A percentile compares a stretch with the other conserved stretches of the same genome.
These are phyloP conservation scores for Pungitius pungitius DNA, from an alignment of 2,113 vertebrate genomes.

Conservation along the genomic window DNA sequence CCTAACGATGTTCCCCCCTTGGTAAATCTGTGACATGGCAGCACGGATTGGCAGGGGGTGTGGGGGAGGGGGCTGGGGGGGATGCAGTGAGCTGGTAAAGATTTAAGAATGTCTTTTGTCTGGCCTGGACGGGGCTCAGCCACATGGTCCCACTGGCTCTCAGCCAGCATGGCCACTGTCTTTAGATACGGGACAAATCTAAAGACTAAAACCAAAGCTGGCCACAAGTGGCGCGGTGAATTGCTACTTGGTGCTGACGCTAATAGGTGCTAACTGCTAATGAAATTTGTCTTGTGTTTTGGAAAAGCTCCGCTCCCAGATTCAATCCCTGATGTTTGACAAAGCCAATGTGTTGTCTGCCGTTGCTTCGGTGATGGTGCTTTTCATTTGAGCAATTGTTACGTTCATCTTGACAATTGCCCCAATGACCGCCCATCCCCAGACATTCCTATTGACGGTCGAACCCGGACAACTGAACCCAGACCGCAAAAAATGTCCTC, in stretches of 20 bases:
- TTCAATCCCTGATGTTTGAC: slow-evolving; percentile 17
- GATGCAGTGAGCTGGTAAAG: slow-evolving; percentile 49
- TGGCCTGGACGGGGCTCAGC: slow-evolving; percentile 58
- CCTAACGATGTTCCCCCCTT: slow-evolving; percentile 46
- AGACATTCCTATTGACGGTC: slow-evolving; percentile 40
- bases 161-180: slow-evolving; percentile 53
- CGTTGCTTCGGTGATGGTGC: slow-evolving; percentile 16
- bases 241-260: slow-evolving; percentile 52
- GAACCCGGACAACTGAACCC: slow-evolving; percentile 40
- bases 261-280: slow-evolving; percentile 48
- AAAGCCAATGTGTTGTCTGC: slow-evolving; percentile 3
- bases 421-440: slow-evolving; percentile 46
- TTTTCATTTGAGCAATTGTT: slow-evolving; percentile 59
- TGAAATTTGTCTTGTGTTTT: slow-evolving; percentile 32
- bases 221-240: slow-evolving; percentile 45
- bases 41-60: background rate
- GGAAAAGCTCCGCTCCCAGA: slow-evolving; percentile 19
- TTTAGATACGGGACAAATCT: slow-evolving; percentile 57
- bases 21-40: slow-evolving; percentile 41
- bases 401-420: slow-evolving; percentile 29
- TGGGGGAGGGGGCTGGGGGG: background rate
- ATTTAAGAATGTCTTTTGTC: slow-evolving; percentile 74
- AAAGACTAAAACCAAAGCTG: slow-evolving; percentile 51
- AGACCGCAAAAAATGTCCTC: slow-evolving; percentile 59
- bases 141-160: slow-evolving; percentile 60